A percentile compares a stretch with the other conserved stretches of the same genome.
phyloP scores from a whole-genome alignment of 1,140 invertebrate species.

The Caenorhabditis briggsae region DNA sequence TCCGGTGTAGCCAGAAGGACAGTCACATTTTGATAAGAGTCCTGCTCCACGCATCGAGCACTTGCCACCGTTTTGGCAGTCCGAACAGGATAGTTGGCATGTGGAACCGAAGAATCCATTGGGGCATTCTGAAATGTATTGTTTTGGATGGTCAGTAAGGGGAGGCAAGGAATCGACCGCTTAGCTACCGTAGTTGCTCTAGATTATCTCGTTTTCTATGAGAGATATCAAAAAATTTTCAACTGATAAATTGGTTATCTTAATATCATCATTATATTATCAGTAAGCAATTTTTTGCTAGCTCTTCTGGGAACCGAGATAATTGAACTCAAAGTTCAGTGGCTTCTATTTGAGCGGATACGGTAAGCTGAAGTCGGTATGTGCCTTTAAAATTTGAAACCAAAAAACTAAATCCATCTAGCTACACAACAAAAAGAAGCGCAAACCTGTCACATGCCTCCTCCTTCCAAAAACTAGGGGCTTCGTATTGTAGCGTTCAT shows the following conservation, averaged over 20 bases:
- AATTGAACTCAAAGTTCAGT: too few relatives aligned
- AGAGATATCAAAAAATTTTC: too few relatives aligned
- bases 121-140: conserved; percentile 68
- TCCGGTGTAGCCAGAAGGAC: conserved; percentile 83
- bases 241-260: too few relatives aligned
- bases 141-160: background rate
- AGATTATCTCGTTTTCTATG: too few relatives aligned
- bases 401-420: background rate
- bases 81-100: conserved; percentile 85
- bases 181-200: too few relatives aligned
- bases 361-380: too few relatives aligned
- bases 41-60: conserved; percentile 85
- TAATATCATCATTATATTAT: too few relatives aligned
- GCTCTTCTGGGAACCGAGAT: too few relatives aligned
- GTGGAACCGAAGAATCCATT: conserved; percentile 85
- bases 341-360: too few relatives aligned
- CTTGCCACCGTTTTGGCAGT: conserved; percentile 87
- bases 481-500: conserved; percentile 1
- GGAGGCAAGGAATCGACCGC: background rate
- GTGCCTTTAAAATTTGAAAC: too few relatives aligned
- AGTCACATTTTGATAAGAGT: conserved; percentile 86
- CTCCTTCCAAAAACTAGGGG: conserved; percentile 17
- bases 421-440: background rate
- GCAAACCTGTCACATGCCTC: conserved; percentile 43
- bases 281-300: too few relatives aligned